Conservation (phyloP, 2,113 vertebrate species). For the Crotalus horridus region DNA sequence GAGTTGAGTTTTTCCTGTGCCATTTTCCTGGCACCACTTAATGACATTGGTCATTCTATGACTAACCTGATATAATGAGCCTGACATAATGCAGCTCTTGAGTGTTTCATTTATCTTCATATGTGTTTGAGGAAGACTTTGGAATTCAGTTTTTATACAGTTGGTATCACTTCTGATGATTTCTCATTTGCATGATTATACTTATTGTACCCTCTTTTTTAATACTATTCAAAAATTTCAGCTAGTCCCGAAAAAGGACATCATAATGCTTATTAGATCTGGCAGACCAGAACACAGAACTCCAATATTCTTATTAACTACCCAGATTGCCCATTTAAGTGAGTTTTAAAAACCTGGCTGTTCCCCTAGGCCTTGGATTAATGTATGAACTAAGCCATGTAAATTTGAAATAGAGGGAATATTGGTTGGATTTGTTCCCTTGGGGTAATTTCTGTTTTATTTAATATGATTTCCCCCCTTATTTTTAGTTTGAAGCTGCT, state of each 20-base stretch:
- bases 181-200: not conserved
- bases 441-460: not conserved
- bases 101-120: not conserved
- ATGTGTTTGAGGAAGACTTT: not conserved
- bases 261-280: not conserved
- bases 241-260: not conserved
- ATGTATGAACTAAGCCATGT: not conserved
- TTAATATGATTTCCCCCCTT: not conserved
- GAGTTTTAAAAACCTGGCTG: not conserved
- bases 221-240: not conserved
- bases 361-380: not conserved
- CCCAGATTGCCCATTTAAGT: not conserved
- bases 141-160: not conserved
- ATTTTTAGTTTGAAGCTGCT: not conserved
- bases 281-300: not conserved
- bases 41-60: not conserved
- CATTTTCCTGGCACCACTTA: not conserved
- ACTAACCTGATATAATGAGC: not conserved
- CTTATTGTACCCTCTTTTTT: not conserved
- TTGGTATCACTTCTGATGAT: not conserved
- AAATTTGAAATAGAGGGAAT: not conserved
- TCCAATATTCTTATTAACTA: not conserved
- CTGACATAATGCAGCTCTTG: slow-evolving; percentile 19
- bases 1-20: too few species aligned
- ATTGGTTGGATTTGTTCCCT: not conserved